A percentile compares a stretch with the other conserved stretches of the same genome.
These are phyloP conservation scores for Parasteatoda lunata DNA, from an alignment of 2,888 invertebrate genomes.

Conservation along the genomic window DNA sequence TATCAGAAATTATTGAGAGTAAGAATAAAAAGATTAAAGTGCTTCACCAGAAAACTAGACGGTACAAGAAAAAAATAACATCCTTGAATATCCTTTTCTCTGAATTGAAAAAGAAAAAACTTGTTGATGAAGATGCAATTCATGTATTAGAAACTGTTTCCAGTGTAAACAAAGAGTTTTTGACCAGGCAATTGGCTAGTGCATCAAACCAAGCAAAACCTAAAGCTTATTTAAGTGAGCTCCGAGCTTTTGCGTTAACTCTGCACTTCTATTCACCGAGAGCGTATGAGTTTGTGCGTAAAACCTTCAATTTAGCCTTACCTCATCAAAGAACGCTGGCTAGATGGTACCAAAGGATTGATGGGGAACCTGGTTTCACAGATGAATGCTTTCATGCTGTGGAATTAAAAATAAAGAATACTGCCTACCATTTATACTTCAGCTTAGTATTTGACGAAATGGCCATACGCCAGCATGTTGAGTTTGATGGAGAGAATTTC, in stretches of 20 bases:
- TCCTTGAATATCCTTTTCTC: neutral
- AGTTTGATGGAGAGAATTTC: neutral
- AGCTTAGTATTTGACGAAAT: constrained; percentile 1
- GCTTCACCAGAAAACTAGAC: neutral
- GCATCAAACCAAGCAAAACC: neutral
- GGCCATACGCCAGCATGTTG: constrained; percentile 7
- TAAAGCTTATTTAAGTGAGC: neutral
- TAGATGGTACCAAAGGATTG: neutral
- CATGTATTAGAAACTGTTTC: neutral
- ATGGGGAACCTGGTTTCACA: constrained; percentile 4
- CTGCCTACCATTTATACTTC: neutral
- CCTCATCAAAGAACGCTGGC: neutral
- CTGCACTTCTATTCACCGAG: neutral
- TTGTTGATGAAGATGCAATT: neutral
- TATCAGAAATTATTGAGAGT: neutral
- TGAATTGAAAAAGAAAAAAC: neutral
- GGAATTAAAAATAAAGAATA: neutral
- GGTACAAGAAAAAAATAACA: neutral
- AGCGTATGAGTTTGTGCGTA: neutral
- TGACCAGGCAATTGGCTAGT: neutral
- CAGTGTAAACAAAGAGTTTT: neutral
- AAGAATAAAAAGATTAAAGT: neutral
- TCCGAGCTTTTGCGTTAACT: constrained; percentile 2
- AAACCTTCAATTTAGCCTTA: neutral
- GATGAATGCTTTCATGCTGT: neutral